Evolutionary conservation across 2,888 invertebrate species (phyloP), one percentile per base, ranked within the genome.

Genomic region (Phengaris alcon): DNA sequence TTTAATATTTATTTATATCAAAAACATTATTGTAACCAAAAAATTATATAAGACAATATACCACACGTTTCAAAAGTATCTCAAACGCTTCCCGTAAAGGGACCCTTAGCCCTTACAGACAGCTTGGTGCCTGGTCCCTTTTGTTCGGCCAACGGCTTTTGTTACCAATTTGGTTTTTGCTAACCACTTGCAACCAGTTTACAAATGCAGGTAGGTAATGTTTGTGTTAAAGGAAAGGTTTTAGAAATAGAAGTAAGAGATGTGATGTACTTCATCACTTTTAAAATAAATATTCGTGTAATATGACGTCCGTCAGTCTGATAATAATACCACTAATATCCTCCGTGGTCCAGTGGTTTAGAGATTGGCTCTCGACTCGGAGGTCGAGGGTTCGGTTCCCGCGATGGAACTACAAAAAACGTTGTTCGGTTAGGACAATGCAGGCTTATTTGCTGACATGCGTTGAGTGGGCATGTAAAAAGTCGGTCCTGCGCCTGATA

Each of bases 61-160:
- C 35, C 35, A 35, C 12, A 6, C 10, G n/a, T 59, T 15, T 12
- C 12, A 52, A 52, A 52, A 64, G 35, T 35, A 44, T 6, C 0
- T 22, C 9, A 59, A 59, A 5, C 64, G 64, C 44, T 64, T 12
- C 44, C 6, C 4, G 64, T 44, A 12, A 15, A 10, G 15, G 5
- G 15, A 15, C 51, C 73, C 48, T 55, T 68, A 68, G 12, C 52
- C 15, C 15, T 35, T 52, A 15, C 68, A 79, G 79, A 79, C 79
- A 54, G 79, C 75, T n/a, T 74, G 80, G 79, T 78, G 79, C 77
- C 79, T 12, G 64, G n/a, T 70, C 22, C 69, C 44, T 55, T 68
- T 48, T 76, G 81, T 79, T 70, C n/a, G 82, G 82, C 83, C 79
- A n/a, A 68, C 77, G 80, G 78, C 80, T 84, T 87, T 87, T 83